Conservation (phyloP, 2,888 invertebrate genomes). For the Hydraecia micacea region DNA sequence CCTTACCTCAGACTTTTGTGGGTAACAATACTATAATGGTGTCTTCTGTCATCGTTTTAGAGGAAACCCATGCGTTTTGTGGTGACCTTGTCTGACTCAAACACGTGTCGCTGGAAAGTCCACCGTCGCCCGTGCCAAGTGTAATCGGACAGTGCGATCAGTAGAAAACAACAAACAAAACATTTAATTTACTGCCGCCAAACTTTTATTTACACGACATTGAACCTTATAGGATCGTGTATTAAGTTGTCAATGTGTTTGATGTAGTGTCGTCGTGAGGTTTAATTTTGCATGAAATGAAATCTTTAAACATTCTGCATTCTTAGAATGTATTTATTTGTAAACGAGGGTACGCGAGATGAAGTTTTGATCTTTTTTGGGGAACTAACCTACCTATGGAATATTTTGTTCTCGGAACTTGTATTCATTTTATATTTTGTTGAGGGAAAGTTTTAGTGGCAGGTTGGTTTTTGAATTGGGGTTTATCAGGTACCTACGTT, state of each 20-base stretch:
- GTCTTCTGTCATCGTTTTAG: constrained; percentile 50
- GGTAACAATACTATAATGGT: constrained; percentile 46
- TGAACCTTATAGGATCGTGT: rapidly evolving
- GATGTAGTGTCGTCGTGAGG: constrained; percentile 1
- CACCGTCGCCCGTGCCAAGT: constrained; percentile 58
- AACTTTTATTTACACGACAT: constrained; percentile 31
- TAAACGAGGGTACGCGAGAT: constrained; percentile 44
- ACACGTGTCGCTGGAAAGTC: constrained; percentile 62
- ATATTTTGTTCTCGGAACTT: constrained; percentile 46
- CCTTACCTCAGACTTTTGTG: constrained; percentile 19
- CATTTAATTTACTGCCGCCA: constrained; percentile 3
- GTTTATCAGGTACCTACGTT: neutral
- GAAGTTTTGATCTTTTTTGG: constrained; percentile 24
- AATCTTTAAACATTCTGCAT: constrained; percentile 45
- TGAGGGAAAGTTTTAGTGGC: neutral
- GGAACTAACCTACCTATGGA: neutral
- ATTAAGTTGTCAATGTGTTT: neutral
- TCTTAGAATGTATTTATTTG: constrained; percentile 63
- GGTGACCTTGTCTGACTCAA: constrained; percentile 55
- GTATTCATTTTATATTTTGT: constrained; percentile 6
- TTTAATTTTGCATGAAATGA: constrained; percentile 50
- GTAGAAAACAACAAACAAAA: constrained; percentile 54
- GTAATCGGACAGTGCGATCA: constrained; percentile 52
- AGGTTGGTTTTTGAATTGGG: neutral
- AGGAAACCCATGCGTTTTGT: constrained; percentile 52